Percentiles rank a stretch among this genome's conserved stretches.
Evolutionary conservation across 1,140 invertebrate species (phyloP).

Genomic region (Episyrphus balteatus): DNA sequence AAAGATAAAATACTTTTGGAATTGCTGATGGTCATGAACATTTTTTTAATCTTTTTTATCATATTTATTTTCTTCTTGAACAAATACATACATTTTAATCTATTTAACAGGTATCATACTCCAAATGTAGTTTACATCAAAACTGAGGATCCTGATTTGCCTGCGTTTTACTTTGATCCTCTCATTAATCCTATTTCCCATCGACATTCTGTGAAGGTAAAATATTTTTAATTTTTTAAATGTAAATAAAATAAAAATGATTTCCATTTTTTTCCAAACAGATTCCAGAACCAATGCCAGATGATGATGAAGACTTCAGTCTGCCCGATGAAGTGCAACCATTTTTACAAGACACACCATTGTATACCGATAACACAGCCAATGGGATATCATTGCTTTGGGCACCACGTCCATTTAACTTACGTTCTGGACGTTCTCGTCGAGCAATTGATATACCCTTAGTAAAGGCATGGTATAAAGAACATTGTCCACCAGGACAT

Average conservation of each 20-base stretch:
- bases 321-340: conserved; percentile 83
- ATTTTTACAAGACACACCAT: conserved; percentile 85
- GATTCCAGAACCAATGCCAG: conserved; percentile 71
- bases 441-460: conserved; percentile 94
- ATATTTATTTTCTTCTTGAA: neutral
- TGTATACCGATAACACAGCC: conserved; percentile 98
- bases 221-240: neutral
- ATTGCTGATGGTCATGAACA: conserved; percentile 3
- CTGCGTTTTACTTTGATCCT: conserved; percentile 99
- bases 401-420: conserved; percentile 96
- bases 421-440: conserved; percentile 76
- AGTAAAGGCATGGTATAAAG: conserved; percentile 95
- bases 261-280: conserved; percentile 27
- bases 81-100: conserved; percentile 6
- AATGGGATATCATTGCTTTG: conserved; percentile 98
- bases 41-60: neutral
- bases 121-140: conserved; percentile 99
- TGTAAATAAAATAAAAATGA: neutral
- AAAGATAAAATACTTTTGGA: neutral
- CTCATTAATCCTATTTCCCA: conserved; percentile 98
- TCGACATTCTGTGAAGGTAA: conserved; percentile 69
- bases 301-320: conserved; percentile 92
- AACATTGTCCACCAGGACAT: conserved; percentile 96
- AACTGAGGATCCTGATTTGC: conserved; percentile 99
- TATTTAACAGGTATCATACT: conserved; percentile 81